Conservation (phyloP, 2,888 invertebrate species). For the Parnassius orleans region DNA sequence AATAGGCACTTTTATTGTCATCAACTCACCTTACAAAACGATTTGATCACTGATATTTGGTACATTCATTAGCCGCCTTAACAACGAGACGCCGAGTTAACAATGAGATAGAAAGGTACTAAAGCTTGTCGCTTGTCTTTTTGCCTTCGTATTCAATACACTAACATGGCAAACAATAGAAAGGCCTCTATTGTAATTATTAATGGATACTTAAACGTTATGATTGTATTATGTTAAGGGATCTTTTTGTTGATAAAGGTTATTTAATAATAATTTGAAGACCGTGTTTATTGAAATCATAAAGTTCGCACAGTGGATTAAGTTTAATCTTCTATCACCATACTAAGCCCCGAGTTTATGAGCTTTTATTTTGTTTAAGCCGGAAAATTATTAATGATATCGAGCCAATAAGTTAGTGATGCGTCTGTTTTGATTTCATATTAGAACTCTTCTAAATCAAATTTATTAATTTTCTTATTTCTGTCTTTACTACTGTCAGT, state of each 20-base stretch:
- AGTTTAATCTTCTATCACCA: constrained; percentile 23
- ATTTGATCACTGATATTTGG: too few relatives aligned
- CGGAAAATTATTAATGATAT: constrained; percentile 27
- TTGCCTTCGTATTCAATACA: not conserved
- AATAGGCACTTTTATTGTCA: too few relatives aligned
- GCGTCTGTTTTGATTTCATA: not conserved
- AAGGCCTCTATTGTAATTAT: not conserved
- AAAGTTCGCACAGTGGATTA: constrained; percentile 23
- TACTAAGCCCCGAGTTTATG: constrained; percentile 23
- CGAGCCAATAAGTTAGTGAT: constrained; percentile 17
- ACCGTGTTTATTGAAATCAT: constrained; percentile 21
- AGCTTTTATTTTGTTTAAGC: constrained; percentile 25
- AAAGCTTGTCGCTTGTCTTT: not conserved
- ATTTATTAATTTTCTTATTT: not conserved
- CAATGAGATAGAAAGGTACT: not conserved
- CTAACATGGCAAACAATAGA: not conserved
- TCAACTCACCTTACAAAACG: too few relatives aligned
- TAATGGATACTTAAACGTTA: constrained; percentile 12
- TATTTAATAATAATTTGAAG: constrained; percentile 23
- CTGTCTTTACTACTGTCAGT: too few relatives aligned
- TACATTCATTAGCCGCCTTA: too few relatives aligned
- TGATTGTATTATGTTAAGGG: constrained; percentile 16
- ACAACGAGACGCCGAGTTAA: too few relatives aligned
- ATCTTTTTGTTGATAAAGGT: constrained; percentile 7
- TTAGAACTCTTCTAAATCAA: not conserved